Conservation (phyloP, 2,797 vertebrate genomes). For the Microctenopoma steveboyesi region DNA sequence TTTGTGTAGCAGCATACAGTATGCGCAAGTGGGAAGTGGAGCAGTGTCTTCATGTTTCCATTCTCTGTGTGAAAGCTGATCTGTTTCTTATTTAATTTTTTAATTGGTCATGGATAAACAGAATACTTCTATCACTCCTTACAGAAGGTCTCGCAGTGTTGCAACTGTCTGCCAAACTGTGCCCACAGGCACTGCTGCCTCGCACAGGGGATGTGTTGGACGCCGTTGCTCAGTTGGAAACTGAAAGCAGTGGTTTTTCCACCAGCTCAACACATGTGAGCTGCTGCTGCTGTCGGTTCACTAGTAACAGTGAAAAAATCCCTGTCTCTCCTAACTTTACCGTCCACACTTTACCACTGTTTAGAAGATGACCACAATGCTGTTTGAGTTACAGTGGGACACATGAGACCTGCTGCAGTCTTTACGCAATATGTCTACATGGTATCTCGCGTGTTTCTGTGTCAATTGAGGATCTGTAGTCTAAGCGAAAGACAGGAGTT, state of each 20-base stretch:
- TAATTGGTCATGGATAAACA: conserved; percentile 8
- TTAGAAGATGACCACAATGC: conserved; percentile 4
- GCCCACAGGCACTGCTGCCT: conserved; percentile 38
- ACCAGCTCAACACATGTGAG: conserved; percentile 38
- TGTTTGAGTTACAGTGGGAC: background rate
- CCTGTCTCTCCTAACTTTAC: conserved; percentile 27
- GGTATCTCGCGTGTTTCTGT: conserved; percentile 1
- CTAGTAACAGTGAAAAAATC: conserved; percentile 32
- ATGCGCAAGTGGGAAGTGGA: conserved; percentile 10
- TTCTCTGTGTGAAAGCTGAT: conserved; percentile 9
- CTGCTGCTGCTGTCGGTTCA: conserved; percentile 33
- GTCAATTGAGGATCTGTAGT: conserved; percentile 12
- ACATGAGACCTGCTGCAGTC: background rate
- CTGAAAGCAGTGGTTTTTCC: conserved; percentile 47
- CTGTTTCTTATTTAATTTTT: conserved; percentile 12
- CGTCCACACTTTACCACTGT: background rate
- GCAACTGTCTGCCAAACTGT: conserved; percentile 32
- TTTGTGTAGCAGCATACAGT: conserved; percentile 11
- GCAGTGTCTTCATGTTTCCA: conserved; percentile 1
- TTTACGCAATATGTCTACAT: background rate
- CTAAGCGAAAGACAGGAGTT: conserved; percentile 22
- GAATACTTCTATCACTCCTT: conserved; percentile 24
- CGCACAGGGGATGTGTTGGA: conserved; percentile 39
- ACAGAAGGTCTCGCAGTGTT: conserved; percentile 26
- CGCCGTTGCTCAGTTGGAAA: conserved; percentile 43